Evolutionary conservation across 2,888 invertebrate species (phyloP).

Genomic region (Pollenia labialis): DNA sequence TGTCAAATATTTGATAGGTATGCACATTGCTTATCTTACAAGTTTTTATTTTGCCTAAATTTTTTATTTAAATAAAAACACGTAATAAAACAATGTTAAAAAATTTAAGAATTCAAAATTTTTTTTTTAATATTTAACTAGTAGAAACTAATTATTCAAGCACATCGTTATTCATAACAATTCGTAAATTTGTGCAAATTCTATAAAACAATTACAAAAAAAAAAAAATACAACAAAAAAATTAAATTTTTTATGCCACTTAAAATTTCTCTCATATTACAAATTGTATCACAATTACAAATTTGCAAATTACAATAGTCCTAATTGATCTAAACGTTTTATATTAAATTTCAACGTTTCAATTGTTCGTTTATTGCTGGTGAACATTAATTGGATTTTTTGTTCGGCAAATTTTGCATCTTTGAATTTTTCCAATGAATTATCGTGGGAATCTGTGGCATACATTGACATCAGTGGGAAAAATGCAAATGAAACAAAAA

Average conservation of each 20-base stretch:
- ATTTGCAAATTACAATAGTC: conserved; percentile 76
- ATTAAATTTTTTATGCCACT: conserved; percentile 26
- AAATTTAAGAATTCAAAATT: not conserved
- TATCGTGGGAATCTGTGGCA: conserved; percentile 81
- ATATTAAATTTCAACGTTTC: conserved; percentile 79
- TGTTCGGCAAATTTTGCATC: conserved; percentile 79
- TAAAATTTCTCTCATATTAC: conserved; percentile 52
- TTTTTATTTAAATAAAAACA: conserved; percentile 10
- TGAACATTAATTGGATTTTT: conserved; percentile 82
- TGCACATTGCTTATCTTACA: not conserved
- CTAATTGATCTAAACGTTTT: conserved; percentile 79
- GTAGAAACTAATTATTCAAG: conserved; percentile 23
- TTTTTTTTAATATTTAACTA: conserved; percentile 9
- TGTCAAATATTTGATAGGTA: too few relatives aligned
- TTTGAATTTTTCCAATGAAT: conserved; percentile 81
- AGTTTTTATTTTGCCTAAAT: conserved; percentile 8
- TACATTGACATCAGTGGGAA: conserved; percentile 82
- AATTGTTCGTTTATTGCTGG: conserved; percentile 80
- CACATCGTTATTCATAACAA: conserved; percentile 32
- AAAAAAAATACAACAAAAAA: not conserved
- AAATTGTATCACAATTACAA: conserved; percentile 24
- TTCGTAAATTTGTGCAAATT: not conserved
- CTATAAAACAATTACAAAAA: not conserved
- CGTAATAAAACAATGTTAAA: not conserved
- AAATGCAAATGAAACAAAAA: conserved; percentile 82